A percentile compares a stretch with the other conserved stretches of the same genome.
Conservation (phyloP, 2,113 vertebrate genomes). For the Phylloscopus trochilus region DNA sequence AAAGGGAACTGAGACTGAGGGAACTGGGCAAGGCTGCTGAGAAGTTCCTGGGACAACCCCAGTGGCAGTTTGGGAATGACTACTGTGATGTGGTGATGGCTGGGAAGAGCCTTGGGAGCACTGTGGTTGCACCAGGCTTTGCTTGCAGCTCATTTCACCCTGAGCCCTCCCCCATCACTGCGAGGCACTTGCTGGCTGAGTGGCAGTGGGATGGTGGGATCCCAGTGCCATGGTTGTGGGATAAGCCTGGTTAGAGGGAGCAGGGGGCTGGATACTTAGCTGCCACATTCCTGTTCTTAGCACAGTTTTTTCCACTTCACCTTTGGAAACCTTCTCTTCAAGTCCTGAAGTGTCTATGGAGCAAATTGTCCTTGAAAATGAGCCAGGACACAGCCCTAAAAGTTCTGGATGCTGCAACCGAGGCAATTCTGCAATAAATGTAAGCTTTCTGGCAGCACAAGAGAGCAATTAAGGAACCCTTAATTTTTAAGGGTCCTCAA, state of each 20-base stretch:
- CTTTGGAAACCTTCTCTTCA: background rate
- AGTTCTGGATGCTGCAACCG: background rate
- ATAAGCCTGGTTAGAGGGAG: background rate
- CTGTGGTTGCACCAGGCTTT: background rate
- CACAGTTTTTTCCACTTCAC: background rate
- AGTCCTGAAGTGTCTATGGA: background rate
- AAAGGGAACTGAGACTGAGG: background rate
- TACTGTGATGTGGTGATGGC: background rate
- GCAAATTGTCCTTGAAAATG: background rate
- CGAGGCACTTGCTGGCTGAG: fast-evolving
- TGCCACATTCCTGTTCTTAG: fast-evolving
- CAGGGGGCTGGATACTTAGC: background rate
- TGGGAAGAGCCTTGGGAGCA: background rate
- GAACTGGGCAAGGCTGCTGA: background rate
- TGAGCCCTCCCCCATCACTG: background rate
- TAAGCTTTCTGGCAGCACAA: background rate
- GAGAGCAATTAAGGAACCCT: background rate
- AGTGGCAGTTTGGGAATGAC: background rate
- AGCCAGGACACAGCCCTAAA: background rate
- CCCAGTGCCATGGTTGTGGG: background rate
- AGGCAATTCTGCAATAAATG: background rate
- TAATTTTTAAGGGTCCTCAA: background rate
- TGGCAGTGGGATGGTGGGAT: background rate
- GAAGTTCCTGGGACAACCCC: background rate
- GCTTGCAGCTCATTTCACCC: background rate